These are phyloP conservation scores for Seriola aureovittata DNA, from an alignment of 2,113 vertebrate species.

Conservation along the genomic window DNA sequence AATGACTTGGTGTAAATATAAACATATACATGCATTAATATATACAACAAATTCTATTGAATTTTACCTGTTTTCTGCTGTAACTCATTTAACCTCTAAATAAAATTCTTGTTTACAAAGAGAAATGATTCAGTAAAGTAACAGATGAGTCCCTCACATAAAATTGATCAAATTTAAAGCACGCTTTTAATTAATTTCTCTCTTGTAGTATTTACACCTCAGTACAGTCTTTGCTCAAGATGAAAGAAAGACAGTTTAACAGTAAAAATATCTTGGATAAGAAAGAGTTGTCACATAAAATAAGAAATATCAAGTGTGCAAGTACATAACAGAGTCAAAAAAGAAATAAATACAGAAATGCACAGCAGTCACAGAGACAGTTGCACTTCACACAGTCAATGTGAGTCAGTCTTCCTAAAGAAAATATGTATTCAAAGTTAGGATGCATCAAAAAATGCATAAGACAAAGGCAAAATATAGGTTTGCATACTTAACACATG, in stretches of 20 bases:
- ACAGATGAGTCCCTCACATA: background rate
- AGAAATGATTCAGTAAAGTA: background rate
- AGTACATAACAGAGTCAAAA: background rate
- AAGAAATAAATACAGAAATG: conserved; percentile 60
- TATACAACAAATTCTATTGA: conserved; percentile 42
- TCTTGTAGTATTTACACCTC: conserved; percentile 41
- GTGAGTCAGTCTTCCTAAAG: conserved; percentile 10
- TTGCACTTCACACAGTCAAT: background rate
- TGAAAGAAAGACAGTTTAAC: conserved; percentile 28
- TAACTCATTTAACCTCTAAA: conserved; percentile 63
- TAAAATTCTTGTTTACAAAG: conserved; percentile 44
- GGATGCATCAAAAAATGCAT: conserved; percentile 14
- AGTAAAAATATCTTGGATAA: conserved; percentile 26
- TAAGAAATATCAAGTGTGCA: conserved; percentile 1
- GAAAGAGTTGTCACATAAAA: conserved; percentile 15
- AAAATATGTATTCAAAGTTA: conserved; percentile 4
- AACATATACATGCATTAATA: conserved; percentile 51
- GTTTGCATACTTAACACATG: conserved; percentile 22
- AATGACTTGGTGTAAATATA: conserved; percentile 73
- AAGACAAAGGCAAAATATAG: conserved; percentile 30
- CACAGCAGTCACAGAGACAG: conserved; percentile 9
- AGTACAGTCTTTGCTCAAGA: conserved; percentile 6
- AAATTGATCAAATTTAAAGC: conserved; percentile 12
- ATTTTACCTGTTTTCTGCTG: conserved; percentile 65
- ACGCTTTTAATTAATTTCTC: conserved; percentile 56